Evolutionary conservation across 2,888 invertebrate genomes (phyloP), one percentile per base, ranked within the genome.

Genomic region (Temnothorax unifasciatus): DNA sequence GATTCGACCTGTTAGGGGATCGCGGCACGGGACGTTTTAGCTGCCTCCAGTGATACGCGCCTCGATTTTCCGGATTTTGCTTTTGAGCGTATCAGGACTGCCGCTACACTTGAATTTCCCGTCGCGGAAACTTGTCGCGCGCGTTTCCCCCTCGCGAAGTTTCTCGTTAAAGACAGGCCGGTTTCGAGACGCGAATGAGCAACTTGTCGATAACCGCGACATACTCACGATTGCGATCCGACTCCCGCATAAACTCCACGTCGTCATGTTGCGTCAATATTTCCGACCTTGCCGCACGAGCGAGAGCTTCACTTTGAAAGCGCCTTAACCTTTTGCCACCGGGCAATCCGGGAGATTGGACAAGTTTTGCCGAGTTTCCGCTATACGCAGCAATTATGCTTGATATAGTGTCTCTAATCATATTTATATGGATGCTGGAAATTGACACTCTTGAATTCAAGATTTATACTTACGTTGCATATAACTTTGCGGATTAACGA

Each of bases 1-100:
- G 82, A 83, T 88, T 87, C 64, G 71, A 73, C 84, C 87, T 85
- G 83, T 90, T 88, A 85, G 85, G 13, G n/a, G 73, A 29, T 73
- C 57, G 74, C 64, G 69, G 59, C 73, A 64, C 25, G 59, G 41
- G 11, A 50, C n/a, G 44, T 41, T 64, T 69, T 44, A 38, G 25
- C 38, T 41, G 41, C 38, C 41, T 41, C 13, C 41, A 21, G 44
- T 57, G 73, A 76, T 29, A 73, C 25, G 11, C 79, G 69, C 13
- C 66, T 52, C 74, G 66, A 81, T 90, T 84, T 84, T 77, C 71
- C n/a, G 1, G 54, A 86, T 89, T 88, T 84, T 73, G 41, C 68
- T 71, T 18, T 3, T 57, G 15, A n/a, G n/a, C 29, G 47, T 77
- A 54, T n/a, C 76, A 9, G 25, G n/a, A 9, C 34, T 38, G 13